Conservation (phyloP, 1,140 invertebrate species). For the Campodea augens region DNA sequence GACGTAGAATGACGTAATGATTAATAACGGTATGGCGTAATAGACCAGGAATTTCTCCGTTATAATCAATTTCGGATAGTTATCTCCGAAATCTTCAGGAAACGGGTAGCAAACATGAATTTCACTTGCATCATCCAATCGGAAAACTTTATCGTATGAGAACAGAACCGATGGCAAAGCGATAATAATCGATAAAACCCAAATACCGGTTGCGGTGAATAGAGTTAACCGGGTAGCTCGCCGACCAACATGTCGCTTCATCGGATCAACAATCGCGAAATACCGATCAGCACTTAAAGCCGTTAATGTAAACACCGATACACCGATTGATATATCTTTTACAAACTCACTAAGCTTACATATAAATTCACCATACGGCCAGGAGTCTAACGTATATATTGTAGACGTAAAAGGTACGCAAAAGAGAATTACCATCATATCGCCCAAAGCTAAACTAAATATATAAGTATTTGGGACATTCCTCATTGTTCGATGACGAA, state of each 20-base stretch:
- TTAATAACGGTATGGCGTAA: constrained; percentile 59
- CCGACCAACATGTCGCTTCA: constrained; percentile 47
- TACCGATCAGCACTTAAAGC: constrained; percentile 75
- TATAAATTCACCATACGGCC: constrained; percentile 55
- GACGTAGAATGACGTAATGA: constrained; percentile 70
- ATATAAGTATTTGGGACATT: constrained; percentile 85
- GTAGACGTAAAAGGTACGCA: constrained; percentile 61
- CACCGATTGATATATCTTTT: constrained; percentile 83
- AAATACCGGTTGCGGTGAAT: constrained; percentile 50
- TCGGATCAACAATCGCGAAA: constrained; percentile 64
- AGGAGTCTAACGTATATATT: constrained; percentile 65
- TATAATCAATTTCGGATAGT: constrained; percentile 48
- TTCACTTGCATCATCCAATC: constrained; percentile 29
- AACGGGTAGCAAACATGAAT: constrained; percentile 61
- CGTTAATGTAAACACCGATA: constrained; percentile 82
- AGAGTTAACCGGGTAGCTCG: constrained; percentile 45
- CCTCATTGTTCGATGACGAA: constrained; percentile 56
- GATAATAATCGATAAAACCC: constrained; percentile 54
- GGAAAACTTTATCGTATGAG: constrained; percentile 41
- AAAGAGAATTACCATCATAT: constrained; percentile 57
- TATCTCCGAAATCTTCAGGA: constrained; percentile 41
- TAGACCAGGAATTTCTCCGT: constrained; percentile 57
- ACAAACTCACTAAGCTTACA: constrained; percentile 67
- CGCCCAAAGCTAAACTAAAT: constrained; percentile 55
- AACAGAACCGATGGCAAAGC: constrained; percentile 57